Evolutionary conservation across 2,797 vertebrate species (phyloP), one percentile per base, ranked within the genome.

Genomic region (Brachyalestes nurse): DNA sequence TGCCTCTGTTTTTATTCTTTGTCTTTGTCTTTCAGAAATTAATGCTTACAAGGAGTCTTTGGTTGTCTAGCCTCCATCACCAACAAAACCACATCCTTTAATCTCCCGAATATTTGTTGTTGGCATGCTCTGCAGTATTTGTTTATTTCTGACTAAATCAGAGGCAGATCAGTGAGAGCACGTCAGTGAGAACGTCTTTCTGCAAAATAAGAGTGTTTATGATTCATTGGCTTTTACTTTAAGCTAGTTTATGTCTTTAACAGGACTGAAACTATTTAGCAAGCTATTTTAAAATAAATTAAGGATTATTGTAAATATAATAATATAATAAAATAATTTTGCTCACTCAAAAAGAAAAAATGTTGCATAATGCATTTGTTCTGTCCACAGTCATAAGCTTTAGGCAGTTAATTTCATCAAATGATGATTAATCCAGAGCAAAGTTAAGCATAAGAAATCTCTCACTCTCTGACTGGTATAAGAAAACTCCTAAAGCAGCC

Each of bases 401-500:
- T 25, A 72, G n/a, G 13, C 6, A 45, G 53, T 38, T 62, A 64
- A 45, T 13, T 13, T 83, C 64, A 79, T 86, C 64, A 71, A 12
- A 19, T 34, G 58, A 72, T 72, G 65, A 66, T 78, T 40, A 71
- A 77, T 77, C 69, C 45, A 77, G 21, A 25, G 82, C 42, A 28
- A 28, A 62, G 8, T 49, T 58, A 77, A 57, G 45, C 58, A 78
- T 73, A 38, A 34, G 28, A 74, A 75, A 83, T 51, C 53, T 78
- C 55, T 83, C 57, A 75, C 12, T 73, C 51, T 85, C 76, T 75
- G 72, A 86, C 90, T 65, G 85, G 86, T 71, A 78, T 76, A 53
- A 77, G 83, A 87, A 88, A 87, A 60, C 25, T 67, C 28, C 38
- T 61, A 58, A 83, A 64, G 60, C 84, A 84, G 90, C 85, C 88